These are phyloP conservation scores for Cyphomyrus plagiostoma DNA, from an alignment of 2,113 vertebrate genomes.

Conservation along the genomic window DNA sequence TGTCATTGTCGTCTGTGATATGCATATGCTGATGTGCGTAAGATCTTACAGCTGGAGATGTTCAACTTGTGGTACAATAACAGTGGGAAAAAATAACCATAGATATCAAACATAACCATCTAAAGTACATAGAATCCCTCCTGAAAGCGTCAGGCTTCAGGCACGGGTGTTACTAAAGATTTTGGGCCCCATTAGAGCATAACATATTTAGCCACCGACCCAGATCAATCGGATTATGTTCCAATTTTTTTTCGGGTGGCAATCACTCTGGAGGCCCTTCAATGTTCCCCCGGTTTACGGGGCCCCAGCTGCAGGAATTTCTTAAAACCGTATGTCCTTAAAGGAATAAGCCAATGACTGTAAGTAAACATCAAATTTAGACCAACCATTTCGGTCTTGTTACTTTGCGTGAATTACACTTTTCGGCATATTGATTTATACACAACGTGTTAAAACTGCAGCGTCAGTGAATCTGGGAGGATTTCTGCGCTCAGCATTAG, in stretches of 20 bases:
- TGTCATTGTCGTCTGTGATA: constrained; percentile 43
- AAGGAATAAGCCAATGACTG: neutral
- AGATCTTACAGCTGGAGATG: constrained; percentile 33
- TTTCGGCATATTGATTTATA: neutral
- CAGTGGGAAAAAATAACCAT: constrained; percentile 7
- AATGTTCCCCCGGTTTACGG: neutral
- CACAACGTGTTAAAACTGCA: neutral
- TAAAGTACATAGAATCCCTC: neutral
- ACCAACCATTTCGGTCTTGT: neutral
- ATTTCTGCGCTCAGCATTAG: neutral
- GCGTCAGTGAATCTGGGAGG: neutral
- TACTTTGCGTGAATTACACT: neutral
- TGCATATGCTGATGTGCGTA: constrained; percentile 60
- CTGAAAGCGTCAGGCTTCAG: neutral
- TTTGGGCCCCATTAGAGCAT: neutral
- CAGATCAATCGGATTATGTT: neutral
- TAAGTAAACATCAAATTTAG: neutral
- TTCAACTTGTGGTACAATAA: neutral
- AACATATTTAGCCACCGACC: neutral
- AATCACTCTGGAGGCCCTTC: neutral
- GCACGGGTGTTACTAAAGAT: neutral
- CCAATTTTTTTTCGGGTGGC: neutral
- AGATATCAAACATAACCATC: neutral
- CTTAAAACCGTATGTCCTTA: neutral
- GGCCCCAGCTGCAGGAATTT: neutral